phyloP scores from a whole-genome alignment of 2,113 vertebrate species.

The Rafetus swinhoei region DNA sequence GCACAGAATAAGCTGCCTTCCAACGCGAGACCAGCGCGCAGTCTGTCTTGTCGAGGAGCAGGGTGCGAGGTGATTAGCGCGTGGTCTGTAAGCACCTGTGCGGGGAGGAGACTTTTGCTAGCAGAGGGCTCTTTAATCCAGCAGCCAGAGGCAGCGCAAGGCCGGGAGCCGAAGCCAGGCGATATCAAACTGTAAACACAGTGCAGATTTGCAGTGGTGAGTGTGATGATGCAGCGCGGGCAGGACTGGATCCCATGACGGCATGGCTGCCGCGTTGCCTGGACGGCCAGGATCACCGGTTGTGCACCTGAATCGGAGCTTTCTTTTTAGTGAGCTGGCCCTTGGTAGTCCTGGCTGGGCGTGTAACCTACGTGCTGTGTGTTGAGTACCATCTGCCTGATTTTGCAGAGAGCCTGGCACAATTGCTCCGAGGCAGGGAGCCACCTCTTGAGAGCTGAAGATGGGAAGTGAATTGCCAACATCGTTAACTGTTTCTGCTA shows the following conservation, averaged over 20 bases:
- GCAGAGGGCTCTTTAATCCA: rapidly evolving
- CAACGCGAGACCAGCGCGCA: rapidly evolving
- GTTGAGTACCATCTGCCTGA: not conserved
- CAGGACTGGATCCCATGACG: too few relatives aligned
- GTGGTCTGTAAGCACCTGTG: rapidly evolving
- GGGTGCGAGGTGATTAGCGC: not conserved
- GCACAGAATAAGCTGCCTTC: not conserved
- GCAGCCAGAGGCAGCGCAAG: not conserved
- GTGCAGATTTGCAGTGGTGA: not conserved
- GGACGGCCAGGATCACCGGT: not conserved
- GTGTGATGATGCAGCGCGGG: not conserved
- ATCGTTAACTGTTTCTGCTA: not conserved
- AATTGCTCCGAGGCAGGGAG: not conserved
- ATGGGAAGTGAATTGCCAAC: not conserved
- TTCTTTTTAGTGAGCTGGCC: not conserved
- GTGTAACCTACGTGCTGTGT: not conserved
- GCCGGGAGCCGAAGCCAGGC: not conserved
- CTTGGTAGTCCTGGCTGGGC: not conserved
- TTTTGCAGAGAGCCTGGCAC: not conserved
- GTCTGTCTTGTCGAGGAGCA: not conserved
- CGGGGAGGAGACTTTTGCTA: not conserved
- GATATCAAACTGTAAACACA: rapidly evolving
- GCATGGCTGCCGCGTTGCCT: not conserved
- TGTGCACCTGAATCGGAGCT: not conserved
- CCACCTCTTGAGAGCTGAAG: not conserved